Evolutionary conservation across 1,140 invertebrate genomes (phyloP).

Genomic region (Diploscapter pachys): DNA sequence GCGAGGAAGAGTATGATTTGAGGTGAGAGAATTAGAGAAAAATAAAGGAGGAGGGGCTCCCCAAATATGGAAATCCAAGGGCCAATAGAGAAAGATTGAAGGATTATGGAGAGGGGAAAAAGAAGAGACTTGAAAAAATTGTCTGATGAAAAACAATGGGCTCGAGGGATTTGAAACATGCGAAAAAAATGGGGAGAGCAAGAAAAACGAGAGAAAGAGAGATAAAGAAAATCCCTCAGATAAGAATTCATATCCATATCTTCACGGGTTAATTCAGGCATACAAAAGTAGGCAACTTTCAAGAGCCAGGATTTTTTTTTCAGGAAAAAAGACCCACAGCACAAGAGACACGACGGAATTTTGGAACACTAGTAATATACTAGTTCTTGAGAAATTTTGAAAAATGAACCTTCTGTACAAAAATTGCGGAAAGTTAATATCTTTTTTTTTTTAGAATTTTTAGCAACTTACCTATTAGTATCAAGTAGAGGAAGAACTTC

Average conservation of each 20-base stretch:
- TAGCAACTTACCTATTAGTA: slow-evolving; percentile 16
- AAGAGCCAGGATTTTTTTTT: background rate
- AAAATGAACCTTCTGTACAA: background rate
- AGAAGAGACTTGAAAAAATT: too few relatives aligned
- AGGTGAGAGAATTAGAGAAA: too few relatives aligned
- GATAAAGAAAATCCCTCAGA: slow-evolving; percentile 1
- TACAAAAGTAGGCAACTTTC: background rate
- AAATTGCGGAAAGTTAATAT: background rate
- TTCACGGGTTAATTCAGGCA: background rate
- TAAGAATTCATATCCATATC: background rate
- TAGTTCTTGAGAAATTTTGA: slow-evolving; percentile 16
- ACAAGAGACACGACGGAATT: too few relatives aligned
- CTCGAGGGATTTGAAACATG: background rate
- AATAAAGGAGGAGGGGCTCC: too few relatives aligned
- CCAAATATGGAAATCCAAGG: too few relatives aligned
- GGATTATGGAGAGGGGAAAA: too few relatives aligned
- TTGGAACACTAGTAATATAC: slow-evolving; percentile 4
- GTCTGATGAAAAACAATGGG: too few relatives aligned
- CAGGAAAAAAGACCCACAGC: background rate
- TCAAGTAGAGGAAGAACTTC: background rate
- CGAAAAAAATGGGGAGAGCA: slow-evolving; percentile 3
- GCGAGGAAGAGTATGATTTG: too few relatives aligned
- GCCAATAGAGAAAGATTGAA: too few relatives aligned
- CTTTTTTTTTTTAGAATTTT: background rate
- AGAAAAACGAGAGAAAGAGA: background rate